Evolutionary conservation across 1,140 invertebrate species (phyloP), one percentile per base, ranked within the genome.

Genomic region (Pogonognathellus flavescens): DNA sequence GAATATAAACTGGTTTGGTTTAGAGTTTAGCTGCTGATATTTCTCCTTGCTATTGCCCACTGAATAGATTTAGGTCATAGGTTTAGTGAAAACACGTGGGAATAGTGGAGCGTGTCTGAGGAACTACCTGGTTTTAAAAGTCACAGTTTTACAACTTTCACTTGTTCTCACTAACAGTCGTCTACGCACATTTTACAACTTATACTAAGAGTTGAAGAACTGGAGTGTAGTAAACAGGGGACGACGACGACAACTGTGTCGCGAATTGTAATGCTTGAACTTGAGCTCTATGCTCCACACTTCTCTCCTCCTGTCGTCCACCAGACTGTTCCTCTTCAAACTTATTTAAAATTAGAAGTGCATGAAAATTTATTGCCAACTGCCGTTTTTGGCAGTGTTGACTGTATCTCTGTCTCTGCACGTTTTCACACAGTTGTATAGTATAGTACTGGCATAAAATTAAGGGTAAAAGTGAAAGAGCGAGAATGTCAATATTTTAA

Each of bases 111-210:
- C 14, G 31, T 41, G 31, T 41, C 31, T 41, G 31, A 3, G 31
- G 25, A 20, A 25, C 25, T 76, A 76, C 41, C 70, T 50, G 31
- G 41, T 31, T 76, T 31, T 76, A 76, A 76, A 76, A 76, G 22
- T 76, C 16, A 41, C 31, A 31, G 25, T 76, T 76, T 76, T 76
- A 76, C 70, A 41, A 76, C 70, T 76, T 76, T 50, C 70, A 76
- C 41, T 76, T 41, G 70, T 50, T 76, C 70, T n/a, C 16, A n/a
- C n/a, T 18, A 49, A 76, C 31, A 16, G 31, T 41, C 31, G 25
- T 41, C 3, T 70, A 76, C 70, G 70, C 70, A 76, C 70, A 76
- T 76, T 76, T 76, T 76, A 76, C 70, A 76, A 18, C 31, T 76
- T 76, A n/a, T n/a, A n/a, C n/a, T n/a, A n/a, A n/a, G 41, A 76